These are phyloP conservation scores for Spondyliosoma cantharus DNA, from an alignment of 2,797 vertebrate species.

Conservation along the genomic window DNA sequence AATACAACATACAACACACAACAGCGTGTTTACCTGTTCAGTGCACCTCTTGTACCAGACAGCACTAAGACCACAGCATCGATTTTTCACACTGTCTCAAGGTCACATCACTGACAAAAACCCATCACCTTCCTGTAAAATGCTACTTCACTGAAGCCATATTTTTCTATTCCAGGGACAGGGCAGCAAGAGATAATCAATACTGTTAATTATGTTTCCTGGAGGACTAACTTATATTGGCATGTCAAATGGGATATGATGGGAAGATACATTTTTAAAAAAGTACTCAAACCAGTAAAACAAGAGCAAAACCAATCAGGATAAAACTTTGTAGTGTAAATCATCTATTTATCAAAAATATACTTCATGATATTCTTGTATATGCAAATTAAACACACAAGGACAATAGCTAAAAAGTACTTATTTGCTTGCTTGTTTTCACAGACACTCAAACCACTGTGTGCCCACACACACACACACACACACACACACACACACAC, in stretches of 20 bases:
- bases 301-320: background rate
- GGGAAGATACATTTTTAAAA: constrained; percentile 13
- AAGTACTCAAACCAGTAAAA: constrained; percentile 18
- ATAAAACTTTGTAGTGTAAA: constrained; percentile 9
- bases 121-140: constrained; percentile 77
- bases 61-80: constrained; percentile 47
- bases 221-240: constrained; percentile 60
- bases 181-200: constrained; percentile 68
- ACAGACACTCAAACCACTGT: constrained; percentile 31
- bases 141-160: constrained; percentile 65
- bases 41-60: constrained; percentile 26
- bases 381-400: constrained; percentile 18
- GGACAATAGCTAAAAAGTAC: constrained; percentile 30
- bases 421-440: constrained; percentile 16
- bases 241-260: constrained; percentile 52
- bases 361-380: background rate
- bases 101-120: constrained; percentile 68
- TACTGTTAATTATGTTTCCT: constrained; percentile 80
- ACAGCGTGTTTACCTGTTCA: constrained; percentile 25
- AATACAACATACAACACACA: background rate
- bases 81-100: constrained; percentile 67
- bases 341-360: background rate
- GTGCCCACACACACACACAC: constrained; percentile 33
- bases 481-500: constrained; percentile 48
- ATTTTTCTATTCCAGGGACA: constrained; percentile 66